Evolutionary conservation across 2,888 invertebrate genomes (phyloP).

Genomic region (Eristalis arbustorum): DNA sequence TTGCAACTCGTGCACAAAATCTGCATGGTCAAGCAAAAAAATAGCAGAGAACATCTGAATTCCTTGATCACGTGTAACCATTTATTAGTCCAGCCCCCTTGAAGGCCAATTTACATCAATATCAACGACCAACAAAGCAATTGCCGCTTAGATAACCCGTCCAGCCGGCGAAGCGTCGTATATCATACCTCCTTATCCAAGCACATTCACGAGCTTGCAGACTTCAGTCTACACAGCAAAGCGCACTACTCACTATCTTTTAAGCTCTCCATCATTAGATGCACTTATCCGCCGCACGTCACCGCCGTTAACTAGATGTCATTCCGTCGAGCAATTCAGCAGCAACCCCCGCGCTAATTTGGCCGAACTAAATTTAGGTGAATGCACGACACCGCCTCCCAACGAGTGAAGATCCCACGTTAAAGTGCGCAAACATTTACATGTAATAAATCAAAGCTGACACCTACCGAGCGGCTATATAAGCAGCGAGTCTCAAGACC

Average conservation of each 20-base stretch:
- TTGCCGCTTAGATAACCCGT: background rate
- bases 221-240: background rate
- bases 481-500: constrained; percentile 19
- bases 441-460: constrained; percentile 34
- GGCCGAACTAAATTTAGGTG: constrained; percentile 11
- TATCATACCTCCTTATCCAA: constrained; percentile 13
- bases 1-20: background rate
- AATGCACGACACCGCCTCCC: constrained; percentile 30
- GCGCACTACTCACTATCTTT: background rate
- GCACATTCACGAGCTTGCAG: background rate
- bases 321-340: background rate
- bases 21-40: background rate
- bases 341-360: too few relatives aligned
- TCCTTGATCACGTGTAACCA: background rate
- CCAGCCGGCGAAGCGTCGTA: constrained; percentile 1
- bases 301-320: background rate
- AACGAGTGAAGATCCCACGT: background rate
- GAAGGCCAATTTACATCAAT: background rate
- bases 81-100: background rate
- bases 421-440: constrained; percentile 35
- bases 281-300: constrained; percentile 27
- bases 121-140: background rate
- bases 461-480: constrained; percentile 30
- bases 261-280: background rate
- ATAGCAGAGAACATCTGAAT: background rate